Evolutionary conservation across 1,140 invertebrate genomes (phyloP), one percentile per base, ranked within the genome.

Genomic region (Drosophila fuyamai): DNA sequence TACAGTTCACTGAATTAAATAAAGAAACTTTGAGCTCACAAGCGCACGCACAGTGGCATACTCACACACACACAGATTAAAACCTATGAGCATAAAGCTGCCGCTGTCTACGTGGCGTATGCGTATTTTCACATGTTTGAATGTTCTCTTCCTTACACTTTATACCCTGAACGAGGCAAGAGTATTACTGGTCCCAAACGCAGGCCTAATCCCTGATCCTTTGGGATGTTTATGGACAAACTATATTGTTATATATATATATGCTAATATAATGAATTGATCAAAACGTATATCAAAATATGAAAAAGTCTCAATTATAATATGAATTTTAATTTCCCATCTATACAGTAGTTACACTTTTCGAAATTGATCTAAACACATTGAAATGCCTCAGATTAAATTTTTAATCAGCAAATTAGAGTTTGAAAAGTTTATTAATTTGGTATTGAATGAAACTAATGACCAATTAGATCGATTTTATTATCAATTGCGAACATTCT

Each of bases 1-100:
- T 88, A 88, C 83, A 88, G 83, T 89, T 88, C 83, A 88, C 84
- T 88, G 83, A 88, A 88, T 88, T 89, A 89, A 88, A 88, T 88
- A 88, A 88, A 89, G 84, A 88, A 88, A 88, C 83, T 88, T 88
- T 80, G 83, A 79, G 79, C 76, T 66, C 70, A 65, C 75, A 61
- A 41, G 27, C 32, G 58, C 54, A 44, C 8, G 41, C 55, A 60
- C 46, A 58, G 41, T 44, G 16, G 14, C 51, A 53, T 38, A 56
- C 43, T 44, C 27, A 53, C 38, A 38, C 41, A 57, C 41, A 60
- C 23, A 36, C 41, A 67, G 46, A 78, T 68, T 67, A 61, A 77
- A 76, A 77, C 75, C 75, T 68, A 62, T 61, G 65, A 77, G 73
- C 75, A 70, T 76, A 62, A 61, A 70, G 63, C 56, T 59, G 51